Conservation (phyloP, 2,797 vertebrate genomes). For the Vultur gryphus region DNA sequence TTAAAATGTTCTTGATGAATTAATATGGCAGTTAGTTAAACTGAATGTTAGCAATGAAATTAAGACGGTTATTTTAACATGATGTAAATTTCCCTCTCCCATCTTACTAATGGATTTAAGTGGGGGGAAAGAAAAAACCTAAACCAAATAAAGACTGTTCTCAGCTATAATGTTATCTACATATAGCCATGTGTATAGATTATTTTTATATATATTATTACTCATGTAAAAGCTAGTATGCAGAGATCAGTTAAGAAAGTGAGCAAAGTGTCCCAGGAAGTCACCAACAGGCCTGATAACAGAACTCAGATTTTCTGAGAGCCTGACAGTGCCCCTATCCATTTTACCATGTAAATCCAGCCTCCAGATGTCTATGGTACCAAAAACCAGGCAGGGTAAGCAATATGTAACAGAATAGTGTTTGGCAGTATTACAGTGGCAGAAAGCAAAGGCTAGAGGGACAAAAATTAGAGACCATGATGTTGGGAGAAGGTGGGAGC, state of each 20-base stretch:
- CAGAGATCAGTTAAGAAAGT: neutral
- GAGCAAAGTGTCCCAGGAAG: neutral
- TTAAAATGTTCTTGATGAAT: neutral
- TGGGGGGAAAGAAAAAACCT: neutral
- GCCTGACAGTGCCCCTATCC: neutral
- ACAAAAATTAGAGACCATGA: neutral
- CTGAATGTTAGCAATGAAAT: neutral
- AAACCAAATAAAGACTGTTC: neutral
- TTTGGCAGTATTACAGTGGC: neutral
- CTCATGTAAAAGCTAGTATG: neutral
- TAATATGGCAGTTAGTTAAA: neutral
- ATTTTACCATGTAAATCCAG: neutral
- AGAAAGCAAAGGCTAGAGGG: neutral
- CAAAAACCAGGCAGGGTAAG: neutral
- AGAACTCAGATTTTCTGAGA: neutral
- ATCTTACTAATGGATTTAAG: neutral
- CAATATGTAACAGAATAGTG: neutral
- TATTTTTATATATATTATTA: neutral
- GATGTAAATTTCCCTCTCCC: neutral
- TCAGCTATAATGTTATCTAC: neutral
- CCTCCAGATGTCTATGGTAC: neutral
- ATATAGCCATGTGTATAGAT: accelerated
- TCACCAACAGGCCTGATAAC: neutral
- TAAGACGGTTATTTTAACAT: neutral
- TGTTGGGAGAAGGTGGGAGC: neutral